A percentile compares a stretch with the other conserved stretches of the same genome.
These are phyloP conservation scores for Siniperca chuatsi DNA, from an alignment of 2,113 vertebrate genomes.

Conservation along the genomic window DNA sequence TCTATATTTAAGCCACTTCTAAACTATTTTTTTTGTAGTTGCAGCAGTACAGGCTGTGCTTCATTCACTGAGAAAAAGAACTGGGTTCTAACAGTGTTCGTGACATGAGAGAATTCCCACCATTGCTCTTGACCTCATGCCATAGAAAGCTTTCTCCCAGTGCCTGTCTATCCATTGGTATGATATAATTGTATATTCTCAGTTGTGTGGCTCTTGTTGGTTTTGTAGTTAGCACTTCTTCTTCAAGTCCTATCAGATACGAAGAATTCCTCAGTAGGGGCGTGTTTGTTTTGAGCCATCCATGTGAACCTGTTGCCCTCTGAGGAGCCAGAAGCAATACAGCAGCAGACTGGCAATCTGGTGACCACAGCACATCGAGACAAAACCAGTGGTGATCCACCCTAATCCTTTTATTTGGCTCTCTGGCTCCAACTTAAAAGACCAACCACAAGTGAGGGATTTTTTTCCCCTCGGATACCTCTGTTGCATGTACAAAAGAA, in stretches of 20 bases:
- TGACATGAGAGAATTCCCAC: conserved; percentile 59
- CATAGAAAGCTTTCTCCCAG: conserved; percentile 37
- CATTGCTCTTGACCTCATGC: conserved; percentile 35
- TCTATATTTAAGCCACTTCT: conserved; percentile 34
- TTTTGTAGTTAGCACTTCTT: conserved; percentile 75
- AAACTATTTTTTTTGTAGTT: background rate
- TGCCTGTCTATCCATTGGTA: conserved; percentile 49
- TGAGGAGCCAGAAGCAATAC: conserved; percentile 29
- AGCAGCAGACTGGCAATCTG: conserved; percentile 66
- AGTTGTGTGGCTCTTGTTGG: conserved; percentile 59
- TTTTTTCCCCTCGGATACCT: conserved; percentile 51
- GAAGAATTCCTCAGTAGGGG: conserved; percentile 32
- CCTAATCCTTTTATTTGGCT: conserved; percentile 70
- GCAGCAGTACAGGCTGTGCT: background rate
- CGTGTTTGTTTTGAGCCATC: conserved; percentile 63
- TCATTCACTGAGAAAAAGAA: conserved; percentile 9
- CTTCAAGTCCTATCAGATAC: conserved; percentile 47
- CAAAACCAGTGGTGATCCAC: conserved; percentile 70
- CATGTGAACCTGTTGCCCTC: conserved; percentile 70
- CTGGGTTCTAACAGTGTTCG: background rate
- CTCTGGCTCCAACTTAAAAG: conserved; percentile 70
- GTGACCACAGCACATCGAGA: conserved; percentile 71
- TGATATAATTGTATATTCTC: conserved; percentile 73
- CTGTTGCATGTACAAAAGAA: conserved; percentile 56
- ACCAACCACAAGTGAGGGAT: conserved; percentile 57